Evolutionary conservation across 2,888 invertebrate genomes (phyloP).

Genomic region (Slavum lentiscoides): DNA sequence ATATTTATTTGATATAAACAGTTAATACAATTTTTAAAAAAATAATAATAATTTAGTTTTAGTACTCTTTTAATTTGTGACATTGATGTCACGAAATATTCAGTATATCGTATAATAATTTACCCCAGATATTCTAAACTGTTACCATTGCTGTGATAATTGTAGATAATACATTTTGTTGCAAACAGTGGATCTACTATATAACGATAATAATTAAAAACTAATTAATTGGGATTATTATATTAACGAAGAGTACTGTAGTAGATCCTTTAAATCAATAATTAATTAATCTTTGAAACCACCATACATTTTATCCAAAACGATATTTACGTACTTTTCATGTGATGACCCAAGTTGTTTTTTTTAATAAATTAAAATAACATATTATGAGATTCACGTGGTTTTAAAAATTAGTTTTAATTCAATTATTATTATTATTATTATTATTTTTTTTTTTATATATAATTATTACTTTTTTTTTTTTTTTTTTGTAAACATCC

Average conservation of each 20-base stretch:
- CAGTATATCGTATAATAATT: not conserved
- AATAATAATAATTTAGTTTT: not conserved
- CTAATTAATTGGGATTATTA: not conserved
- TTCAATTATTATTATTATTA: conserved; percentile 17
- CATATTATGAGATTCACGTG: not conserved
- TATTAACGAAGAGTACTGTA: not conserved
- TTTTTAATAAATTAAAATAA: too few species aligned
- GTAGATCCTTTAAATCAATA: not conserved
- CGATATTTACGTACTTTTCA: not conserved
- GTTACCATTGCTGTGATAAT: conserved; percentile 43
- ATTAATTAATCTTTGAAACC: not conserved
- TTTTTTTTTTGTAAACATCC: conserved; percentile 3
- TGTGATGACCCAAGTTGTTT: too few species aligned
- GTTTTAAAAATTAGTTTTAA: conserved; percentile 13
- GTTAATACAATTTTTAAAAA: not conserved
- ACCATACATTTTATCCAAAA: not conserved
- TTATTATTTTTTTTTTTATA: not conserved
- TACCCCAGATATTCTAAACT: conserved; percentile 27
- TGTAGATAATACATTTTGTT: conserved; percentile 17
- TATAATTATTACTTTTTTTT: conserved; percentile 12
- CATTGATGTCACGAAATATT: not conserved
- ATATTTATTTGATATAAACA: conserved; percentile 7
- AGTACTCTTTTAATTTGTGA: not conserved
- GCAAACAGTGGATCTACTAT: conserved; percentile 1
- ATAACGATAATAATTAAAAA: not conserved